phyloP scores from a whole-genome alignment of 1,140 invertebrate genomes.

The Pseudomyrmex flavicornis region DNA sequence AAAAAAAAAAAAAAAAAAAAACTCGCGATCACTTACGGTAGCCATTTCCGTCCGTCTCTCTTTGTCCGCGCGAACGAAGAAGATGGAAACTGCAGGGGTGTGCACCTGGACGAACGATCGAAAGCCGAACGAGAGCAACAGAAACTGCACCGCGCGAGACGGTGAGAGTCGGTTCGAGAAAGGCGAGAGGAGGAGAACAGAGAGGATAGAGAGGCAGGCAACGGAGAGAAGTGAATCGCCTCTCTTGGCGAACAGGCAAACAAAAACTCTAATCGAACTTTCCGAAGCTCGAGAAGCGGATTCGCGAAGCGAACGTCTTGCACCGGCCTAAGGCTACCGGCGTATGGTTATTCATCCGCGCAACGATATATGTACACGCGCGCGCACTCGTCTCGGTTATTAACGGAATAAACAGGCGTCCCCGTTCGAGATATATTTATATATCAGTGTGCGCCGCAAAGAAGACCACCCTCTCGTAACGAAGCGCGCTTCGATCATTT shows the following conservation, averaged over 20 bases:
- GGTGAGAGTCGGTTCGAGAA: not conserved
- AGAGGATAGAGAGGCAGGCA: conserved; percentile 10
- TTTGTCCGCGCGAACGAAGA: conserved; percentile 22
- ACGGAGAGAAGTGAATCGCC: conserved; percentile 44
- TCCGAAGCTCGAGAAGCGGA: conserved; percentile 66
- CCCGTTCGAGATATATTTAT: conserved; percentile 72
- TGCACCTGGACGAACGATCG: conserved; percentile 69
- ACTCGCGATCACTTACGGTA: conserved; percentile 52
- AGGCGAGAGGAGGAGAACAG: conserved; percentile 25
- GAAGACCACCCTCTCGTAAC: conserved; percentile 60
- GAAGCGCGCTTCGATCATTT: conserved; percentile 34
- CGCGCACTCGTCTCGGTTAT: conserved; percentile 67
- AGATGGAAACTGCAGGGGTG: conserved; percentile 56
- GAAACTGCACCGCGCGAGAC: not conserved
- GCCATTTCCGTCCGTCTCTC: conserved; percentile 34
- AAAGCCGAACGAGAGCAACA: conserved; percentile 42
- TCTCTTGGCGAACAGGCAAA: conserved; percentile 59
- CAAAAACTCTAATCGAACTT: conserved; percentile 80
- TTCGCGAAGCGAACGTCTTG: conserved; percentile 60
- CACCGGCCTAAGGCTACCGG: conserved; percentile 62
- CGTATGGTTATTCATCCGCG: conserved; percentile 65
- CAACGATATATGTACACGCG: not conserved
- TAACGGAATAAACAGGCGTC: conserved; percentile 73
- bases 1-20: too few species aligned
- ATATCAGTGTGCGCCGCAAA: conserved; percentile 71